phyloP scores from a whole-genome alignment of 2,113 vertebrate species.

The Rhagologus leucostigma region DNA sequence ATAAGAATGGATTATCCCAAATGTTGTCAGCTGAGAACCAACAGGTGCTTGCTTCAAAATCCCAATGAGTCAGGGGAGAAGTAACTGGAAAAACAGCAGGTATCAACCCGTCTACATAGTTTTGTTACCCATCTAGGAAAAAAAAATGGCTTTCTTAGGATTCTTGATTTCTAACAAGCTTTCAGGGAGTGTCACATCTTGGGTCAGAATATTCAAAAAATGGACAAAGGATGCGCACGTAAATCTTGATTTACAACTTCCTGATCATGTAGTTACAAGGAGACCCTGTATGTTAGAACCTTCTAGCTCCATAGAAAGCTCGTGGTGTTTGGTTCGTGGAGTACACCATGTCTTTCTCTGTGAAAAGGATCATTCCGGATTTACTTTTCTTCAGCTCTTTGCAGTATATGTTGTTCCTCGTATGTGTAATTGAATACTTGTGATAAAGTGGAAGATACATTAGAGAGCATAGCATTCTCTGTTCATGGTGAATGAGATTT shows the following conservation, averaged over 20 bases:
- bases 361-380: neutral
- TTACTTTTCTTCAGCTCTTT: neutral
- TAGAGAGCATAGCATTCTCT: neutral
- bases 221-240: rapidly evolving
- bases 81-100: neutral
- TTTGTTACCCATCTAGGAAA: neutral
- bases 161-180: neutral
- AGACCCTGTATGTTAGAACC: neutral
- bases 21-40: neutral
- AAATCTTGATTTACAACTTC: neutral
- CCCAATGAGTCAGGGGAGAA: neutral
- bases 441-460: neutral
- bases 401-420: neutral
- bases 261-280: neutral
- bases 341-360: neutral
- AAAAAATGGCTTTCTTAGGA: neutral
- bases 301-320: neutral
- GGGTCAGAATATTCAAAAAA: neutral
- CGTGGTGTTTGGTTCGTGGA: neutral
- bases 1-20: neutral
- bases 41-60: neutral
- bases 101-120: neutral
- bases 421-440: neutral
- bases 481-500: neutral
- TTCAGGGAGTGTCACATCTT: neutral